phyloP scores from a whole-genome alignment of 2,888 invertebrate genomes.

The Myopa testacea region DNA sequence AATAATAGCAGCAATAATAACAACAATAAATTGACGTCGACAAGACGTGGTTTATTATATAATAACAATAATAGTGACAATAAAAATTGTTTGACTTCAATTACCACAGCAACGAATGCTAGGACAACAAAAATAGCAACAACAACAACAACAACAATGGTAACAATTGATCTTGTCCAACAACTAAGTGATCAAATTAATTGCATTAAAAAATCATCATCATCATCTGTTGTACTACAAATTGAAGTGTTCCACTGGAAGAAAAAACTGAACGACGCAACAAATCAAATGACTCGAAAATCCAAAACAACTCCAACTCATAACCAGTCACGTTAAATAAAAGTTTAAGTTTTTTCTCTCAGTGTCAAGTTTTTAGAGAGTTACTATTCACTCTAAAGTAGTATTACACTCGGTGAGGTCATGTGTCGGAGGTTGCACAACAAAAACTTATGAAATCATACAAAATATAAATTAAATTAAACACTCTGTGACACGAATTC shows the following conservation, averaged over 20 bases:
- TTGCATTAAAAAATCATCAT: conserved; percentile 20
- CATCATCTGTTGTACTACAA: not conserved
- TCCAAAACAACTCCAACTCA: too few species aligned
- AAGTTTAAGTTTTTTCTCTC: not conserved
- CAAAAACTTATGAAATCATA: conserved; percentile 21
- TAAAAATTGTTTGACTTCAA: conserved; percentile 7
- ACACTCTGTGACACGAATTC: conserved; percentile 25
- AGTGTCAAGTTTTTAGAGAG: not conserved
- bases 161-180: conserved; percentile 21
- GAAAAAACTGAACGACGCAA: not conserved
- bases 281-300: too few species aligned
- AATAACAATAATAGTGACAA: not conserved
- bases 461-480: conserved; percentile 19
- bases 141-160: conserved; percentile 1
- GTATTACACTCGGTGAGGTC: conserved; percentile 20
- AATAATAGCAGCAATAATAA: not conserved
- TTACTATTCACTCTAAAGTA: not conserved
- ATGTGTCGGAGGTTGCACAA: conserved; percentile 9
- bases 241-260: not conserved
- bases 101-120: not conserved
- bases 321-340: too few species aligned
- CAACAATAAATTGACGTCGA: conserved; percentile 2
- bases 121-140: not conserved
- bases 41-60: not conserved
- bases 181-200: conserved; percentile 6